A percentile compares a stretch with the other conserved stretches of the same genome.
These are phyloP conservation scores for Stomatorhinus ivindoensis DNA, from an alignment of 2,113 vertebrate species.

Conservation along the genomic window DNA sequence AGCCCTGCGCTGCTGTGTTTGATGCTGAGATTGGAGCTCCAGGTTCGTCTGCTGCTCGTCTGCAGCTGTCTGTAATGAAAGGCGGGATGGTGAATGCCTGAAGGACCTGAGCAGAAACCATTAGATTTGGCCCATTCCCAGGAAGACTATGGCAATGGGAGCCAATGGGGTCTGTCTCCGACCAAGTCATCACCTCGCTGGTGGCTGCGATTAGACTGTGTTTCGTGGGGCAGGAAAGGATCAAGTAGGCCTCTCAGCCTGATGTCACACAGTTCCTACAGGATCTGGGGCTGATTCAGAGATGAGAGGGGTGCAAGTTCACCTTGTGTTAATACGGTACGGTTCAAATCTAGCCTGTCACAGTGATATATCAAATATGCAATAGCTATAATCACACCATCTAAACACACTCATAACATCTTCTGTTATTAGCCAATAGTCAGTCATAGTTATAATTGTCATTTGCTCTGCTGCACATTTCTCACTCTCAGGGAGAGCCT, in stretches of 20 bases:
- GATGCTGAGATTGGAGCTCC: neutral
- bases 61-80: neutral
- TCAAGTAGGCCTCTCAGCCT: neutral
- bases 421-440: neutral
- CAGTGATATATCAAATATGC: neutral
- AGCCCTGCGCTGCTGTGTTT: neutral
- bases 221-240: neutral
- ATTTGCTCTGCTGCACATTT: neutral
- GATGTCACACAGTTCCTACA: neutral
- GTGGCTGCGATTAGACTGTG: neutral
- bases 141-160: neutral
- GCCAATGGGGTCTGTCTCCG: neutral
- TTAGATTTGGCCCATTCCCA: neutral
- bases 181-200: neutral
- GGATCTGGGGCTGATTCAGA: neutral
- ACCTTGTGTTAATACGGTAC: neutral
- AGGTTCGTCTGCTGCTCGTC: neutral
- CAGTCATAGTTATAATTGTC: neutral
- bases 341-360: neutral
- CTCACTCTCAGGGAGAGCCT: neutral
- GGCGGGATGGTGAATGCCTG: no score
- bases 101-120: neutral
- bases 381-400: neutral
- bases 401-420: neutral
- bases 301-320: neutral